phyloP scores from a whole-genome alignment of 2,113 vertebrate genomes.

The Phalacrocorax aristotelis region DNA sequence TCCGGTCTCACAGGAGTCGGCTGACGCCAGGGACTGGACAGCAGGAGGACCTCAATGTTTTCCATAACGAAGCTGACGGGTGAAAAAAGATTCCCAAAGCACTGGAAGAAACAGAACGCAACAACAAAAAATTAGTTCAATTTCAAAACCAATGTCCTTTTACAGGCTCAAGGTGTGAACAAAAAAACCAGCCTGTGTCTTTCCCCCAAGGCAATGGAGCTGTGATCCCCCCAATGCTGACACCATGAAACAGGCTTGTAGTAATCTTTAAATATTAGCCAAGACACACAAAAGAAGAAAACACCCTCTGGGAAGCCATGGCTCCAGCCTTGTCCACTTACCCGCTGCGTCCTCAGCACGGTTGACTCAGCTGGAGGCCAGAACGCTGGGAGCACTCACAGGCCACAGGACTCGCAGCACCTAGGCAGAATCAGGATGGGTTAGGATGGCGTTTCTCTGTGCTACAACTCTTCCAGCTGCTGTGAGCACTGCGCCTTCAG shows the following conservation, averaged over 20 bases:
- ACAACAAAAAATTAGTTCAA: background rate
- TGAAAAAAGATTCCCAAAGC: slow-evolving; percentile 84
- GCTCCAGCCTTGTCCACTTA: background rate
- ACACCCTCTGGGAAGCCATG: background rate
- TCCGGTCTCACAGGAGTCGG: slow-evolving; percentile 74
- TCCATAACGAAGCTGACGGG: slow-evolving; percentile 81
- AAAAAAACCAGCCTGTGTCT: background rate
- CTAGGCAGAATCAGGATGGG: background rate
- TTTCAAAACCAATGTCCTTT: background rate
- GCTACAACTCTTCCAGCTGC: background rate
- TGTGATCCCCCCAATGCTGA: background rate
- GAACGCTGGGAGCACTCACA: background rate
- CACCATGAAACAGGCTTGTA: background rate
- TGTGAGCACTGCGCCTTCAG: fast-evolving
- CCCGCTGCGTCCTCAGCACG: fast-evolving
- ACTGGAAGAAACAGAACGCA: slow-evolving; percentile 74
- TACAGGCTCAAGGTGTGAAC: background rate
- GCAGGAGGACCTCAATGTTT: slow-evolving; percentile 83
- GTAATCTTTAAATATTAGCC: background rate
- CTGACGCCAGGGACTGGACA: slow-evolving; percentile 80
- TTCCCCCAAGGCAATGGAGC: background rate
- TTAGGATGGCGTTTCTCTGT: fast-evolving
- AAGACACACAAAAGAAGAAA: background rate
- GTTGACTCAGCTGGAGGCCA: slow-evolving; percentile 16
- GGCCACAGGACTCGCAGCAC: slow-evolving; percentile 59